A percentile compares a stretch with the other conserved stretches of the same genome.
phyloP scores from a whole-genome alignment of 2,888 invertebrate species.

The Drosophila acutilabella region DNA sequence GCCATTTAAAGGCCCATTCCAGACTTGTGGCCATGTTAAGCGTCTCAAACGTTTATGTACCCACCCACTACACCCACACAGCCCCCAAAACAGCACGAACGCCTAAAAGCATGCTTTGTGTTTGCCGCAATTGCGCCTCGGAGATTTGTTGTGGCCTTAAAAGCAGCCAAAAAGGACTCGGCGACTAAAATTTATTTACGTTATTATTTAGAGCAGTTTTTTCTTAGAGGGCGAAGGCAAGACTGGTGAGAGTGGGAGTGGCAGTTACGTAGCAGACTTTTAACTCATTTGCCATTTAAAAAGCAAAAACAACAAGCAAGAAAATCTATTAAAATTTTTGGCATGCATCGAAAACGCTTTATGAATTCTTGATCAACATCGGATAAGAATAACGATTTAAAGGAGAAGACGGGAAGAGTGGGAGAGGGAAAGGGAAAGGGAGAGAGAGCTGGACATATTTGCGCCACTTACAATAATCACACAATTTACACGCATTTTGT shows the following conservation, averaged over 20 bases:
- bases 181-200: slow-evolving; percentile 67
- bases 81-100: background rate
- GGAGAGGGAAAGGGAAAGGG: background rate
- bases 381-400: background rate
- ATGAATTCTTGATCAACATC: slow-evolving; percentile 59
- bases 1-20: slow-evolving; percentile 60
- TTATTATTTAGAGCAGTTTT: slow-evolving; percentile 66
- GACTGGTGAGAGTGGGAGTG: background rate
- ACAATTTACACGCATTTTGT: slow-evolving; percentile 76
- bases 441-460: slow-evolving; percentile 37
- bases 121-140: slow-evolving; percentile 76
- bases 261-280: slow-evolving; percentile 25
- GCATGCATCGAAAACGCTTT: slow-evolving; percentile 45
- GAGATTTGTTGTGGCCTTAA: slow-evolving; percentile 60
- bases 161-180: slow-evolving; percentile 29
- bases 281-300: slow-evolving; percentile 48
- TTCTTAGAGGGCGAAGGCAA: background rate
- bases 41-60: slow-evolving; percentile 13
- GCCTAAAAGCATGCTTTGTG: slow-evolving; percentile 53
- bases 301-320: background rate
- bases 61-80: background rate
- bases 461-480: slow-evolving; percentile 76
- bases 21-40: slow-evolving; percentile 43
- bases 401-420: background rate
- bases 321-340: slow-evolving; percentile 53